Evolutionary conservation across 2,113 vertebrate genomes (phyloP).

Genomic region (Colossoma macropomum): DNA sequence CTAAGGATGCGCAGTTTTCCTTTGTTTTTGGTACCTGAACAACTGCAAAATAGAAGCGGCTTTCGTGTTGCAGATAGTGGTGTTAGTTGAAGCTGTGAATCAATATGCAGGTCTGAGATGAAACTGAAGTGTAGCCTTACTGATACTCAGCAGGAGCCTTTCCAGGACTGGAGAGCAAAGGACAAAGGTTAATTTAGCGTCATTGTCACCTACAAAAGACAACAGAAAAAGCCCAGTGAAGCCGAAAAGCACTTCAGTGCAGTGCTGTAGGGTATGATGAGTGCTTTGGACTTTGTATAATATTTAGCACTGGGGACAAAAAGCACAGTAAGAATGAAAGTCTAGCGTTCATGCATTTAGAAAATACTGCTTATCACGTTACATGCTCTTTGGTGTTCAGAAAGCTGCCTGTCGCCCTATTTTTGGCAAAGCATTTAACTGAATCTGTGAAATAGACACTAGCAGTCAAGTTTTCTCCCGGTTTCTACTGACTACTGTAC

Average conservation of each 20-base stretch:
- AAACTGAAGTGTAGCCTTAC: slow-evolving; percentile 3
- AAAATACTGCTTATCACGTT: neutral
- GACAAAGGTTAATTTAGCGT: neutral
- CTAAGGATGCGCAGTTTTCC: neutral
- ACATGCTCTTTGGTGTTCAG: neutral
- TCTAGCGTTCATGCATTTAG: slow-evolving; percentile 24
- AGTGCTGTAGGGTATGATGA: neutral
- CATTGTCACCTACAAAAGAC: neutral
- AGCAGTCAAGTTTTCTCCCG: neutral
- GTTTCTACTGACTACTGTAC: slow-evolving; percentile 35
- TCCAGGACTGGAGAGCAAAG: neutral
- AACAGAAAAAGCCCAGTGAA: neutral
- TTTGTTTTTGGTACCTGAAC: neutral
- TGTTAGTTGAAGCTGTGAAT: neutral
- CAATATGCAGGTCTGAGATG: neutral
- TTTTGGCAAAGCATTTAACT: slow-evolving; percentile 19
- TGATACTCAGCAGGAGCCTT: neutral
- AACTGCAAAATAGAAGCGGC: neutral
- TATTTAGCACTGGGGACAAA: slow-evolving; percentile 1
- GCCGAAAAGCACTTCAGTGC: neutral
- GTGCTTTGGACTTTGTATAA: neutral
- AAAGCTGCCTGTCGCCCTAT: neutral
- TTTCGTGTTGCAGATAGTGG: neutral
- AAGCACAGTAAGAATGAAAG: slow-evolving; percentile 40
- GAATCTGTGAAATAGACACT: slow-evolving; percentile 26